phyloP scores from a whole-genome alignment of 2,113 vertebrate species.

The Proterorhinus semilunaris region DNA sequence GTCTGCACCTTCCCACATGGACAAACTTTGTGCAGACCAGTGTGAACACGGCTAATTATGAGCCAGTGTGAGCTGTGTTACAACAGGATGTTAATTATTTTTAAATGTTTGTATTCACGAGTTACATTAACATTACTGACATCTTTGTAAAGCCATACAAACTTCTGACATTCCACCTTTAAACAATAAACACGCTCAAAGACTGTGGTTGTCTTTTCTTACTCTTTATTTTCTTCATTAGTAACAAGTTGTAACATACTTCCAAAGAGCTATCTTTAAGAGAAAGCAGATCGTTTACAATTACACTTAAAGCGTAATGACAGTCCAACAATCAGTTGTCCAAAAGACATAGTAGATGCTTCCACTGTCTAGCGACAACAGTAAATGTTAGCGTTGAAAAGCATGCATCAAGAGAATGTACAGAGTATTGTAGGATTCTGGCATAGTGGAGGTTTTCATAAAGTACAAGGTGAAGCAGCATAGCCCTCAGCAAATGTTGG shows the following conservation, averaged over 20 bases:
- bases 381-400: constrained; percentile 26
- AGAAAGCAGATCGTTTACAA: constrained; percentile 28
- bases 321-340: constrained; percentile 45
- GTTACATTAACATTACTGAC: neutral
- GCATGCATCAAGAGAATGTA: constrained; percentile 42
- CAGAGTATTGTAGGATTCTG: constrained; percentile 21
- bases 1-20: neutral
- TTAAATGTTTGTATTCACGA: neutral
- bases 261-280: constrained; percentile 17
- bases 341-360: constrained; percentile 14
- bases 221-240: constrained; percentile 39
- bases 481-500: constrained; percentile 4
- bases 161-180: constrained; percentile 38
- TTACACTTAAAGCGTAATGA: constrained; percentile 36
- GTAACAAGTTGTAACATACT: constrained; percentile 30
- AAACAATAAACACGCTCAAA: constrained; percentile 20
- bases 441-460: constrained; percentile 23
- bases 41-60: neutral
- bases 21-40: neutral
- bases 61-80: neutral
- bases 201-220: constrained; percentile 26
- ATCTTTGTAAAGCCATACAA: constrained; percentile 5
- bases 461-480: neutral
- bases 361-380: constrained; percentile 17
- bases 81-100: neutral